Evolutionary conservation across 2,113 vertebrate genomes (phyloP).

Genomic region (Aptenodytes forsteri): DNA sequence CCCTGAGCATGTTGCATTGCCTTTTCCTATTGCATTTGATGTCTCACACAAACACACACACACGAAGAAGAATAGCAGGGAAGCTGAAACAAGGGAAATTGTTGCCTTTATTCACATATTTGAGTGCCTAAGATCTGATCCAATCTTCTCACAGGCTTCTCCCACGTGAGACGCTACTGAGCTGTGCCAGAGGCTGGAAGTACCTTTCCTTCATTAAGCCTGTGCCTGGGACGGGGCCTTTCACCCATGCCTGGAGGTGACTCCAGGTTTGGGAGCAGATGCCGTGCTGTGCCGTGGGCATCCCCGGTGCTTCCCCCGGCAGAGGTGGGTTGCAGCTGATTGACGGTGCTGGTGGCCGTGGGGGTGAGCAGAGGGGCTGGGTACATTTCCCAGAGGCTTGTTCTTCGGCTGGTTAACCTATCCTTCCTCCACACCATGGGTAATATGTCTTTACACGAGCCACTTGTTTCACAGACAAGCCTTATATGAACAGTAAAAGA

Average conservation of each 20-base stretch:
- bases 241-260: background rate
- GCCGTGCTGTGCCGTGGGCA: accelerated
- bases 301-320: accelerated
- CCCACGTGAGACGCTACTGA: background rate
- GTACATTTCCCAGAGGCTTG: background rate
- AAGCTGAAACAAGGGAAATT: background rate
- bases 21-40: background rate
- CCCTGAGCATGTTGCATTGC: background rate
- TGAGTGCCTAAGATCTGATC: background rate
- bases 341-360: accelerated
- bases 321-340: background rate
- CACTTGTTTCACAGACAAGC: background rate
- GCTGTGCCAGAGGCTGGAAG: background rate
- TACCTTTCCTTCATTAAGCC: background rate
- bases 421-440: accelerated
- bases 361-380: background rate
- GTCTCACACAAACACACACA: background rate
- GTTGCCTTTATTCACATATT: background rate
- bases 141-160: background rate
- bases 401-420: background rate
- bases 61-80: accelerated
- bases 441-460: background rate
- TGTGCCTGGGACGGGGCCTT: background rate
- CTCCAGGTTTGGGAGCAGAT: background rate
- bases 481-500: background rate